Base-by-base conservation (phyloP, 2,113 vertebrate genomes). In the Phodopus roborovskii region DNA sequence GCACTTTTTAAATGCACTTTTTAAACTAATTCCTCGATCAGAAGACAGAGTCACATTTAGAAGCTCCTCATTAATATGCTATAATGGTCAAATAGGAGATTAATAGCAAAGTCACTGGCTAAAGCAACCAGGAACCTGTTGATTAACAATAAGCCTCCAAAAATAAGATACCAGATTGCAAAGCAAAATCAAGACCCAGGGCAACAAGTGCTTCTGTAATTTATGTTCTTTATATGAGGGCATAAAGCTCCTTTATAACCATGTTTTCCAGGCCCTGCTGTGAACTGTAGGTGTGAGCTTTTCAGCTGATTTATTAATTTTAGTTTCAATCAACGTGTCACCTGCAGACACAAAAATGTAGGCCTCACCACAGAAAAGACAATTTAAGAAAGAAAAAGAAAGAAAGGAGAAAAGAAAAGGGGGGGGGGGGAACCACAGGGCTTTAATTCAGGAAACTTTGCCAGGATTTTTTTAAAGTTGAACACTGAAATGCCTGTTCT, bases 281-380 rank as follows among this genome's bases (percentile, higher is more conserved):
- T 99, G 99, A 99, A 97, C 99, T 98, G 98, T 99, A 98, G 98
- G 98, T 99, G 98, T 98, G 98, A 98, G 98, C 98, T 98, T 99
- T 98, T 98, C 98, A 98, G 98, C 97, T 99, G 98, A 99, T 99
- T 99, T 99, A 99, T 99, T 99, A 99, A 99, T 99, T 99, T 99
- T 98, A 98, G 98, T 98, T 99, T 99, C 98, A 99, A 99, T 99
- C 99, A 99, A 99, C 98, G 98, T 98, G 98, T 99, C 99, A 99
- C 99, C 99, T 99, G 99, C 98, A 98, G 98, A 98, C 98, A 98
- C 98, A 99, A 98, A 99, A 99, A 99, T 98, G 98, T 98, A 98
- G 98, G 98, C 98, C 97, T 98, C 33, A 24, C 97, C 96, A 97
- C 91, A 96, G 98, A 98, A 98, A 98, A 98, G 98, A 98, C 97